These are phyloP conservation scores for Prochilodus magdalenae DNA, from an alignment of 2,113 vertebrate species.

Conservation along the genomic window DNA sequence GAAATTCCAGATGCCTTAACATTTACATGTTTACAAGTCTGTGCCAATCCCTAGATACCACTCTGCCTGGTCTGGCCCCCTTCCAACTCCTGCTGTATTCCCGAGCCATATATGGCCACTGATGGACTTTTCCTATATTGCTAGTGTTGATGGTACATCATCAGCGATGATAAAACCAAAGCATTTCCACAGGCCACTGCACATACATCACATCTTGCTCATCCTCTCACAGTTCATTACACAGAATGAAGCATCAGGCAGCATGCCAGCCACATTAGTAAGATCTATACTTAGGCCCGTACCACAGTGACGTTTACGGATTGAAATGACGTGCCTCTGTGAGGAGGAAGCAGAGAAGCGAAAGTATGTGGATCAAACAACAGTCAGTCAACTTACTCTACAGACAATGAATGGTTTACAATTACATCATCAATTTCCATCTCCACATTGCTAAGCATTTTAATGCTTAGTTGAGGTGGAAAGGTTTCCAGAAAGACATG, in stretches of 20 bases:
- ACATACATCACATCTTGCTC: slow-evolving; percentile 5
- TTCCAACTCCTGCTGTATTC: slow-evolving; percentile 7
- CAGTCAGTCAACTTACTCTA: not conserved
- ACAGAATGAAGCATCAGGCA: not conserved
- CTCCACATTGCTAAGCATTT: not conserved
- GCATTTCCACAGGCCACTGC: not conserved
- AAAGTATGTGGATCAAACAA: not conserved
- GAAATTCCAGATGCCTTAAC: slow-evolving; percentile 15
- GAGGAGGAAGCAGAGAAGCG: not conserved
- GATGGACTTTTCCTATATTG: not conserved
- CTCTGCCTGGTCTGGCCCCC: not conserved
- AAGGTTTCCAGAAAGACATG: no score
- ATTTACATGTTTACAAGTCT: slow-evolving; percentile 18
- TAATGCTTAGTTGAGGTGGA: not conserved
- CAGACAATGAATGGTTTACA: not conserved
- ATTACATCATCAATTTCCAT: not conserved
- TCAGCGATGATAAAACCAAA: slow-evolving; percentile 1
- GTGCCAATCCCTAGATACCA: not conserved
- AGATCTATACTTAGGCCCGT: slow-evolving; percentile 8
- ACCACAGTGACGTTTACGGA: not conserved
- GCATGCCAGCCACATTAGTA: slow-evolving; percentile 27
- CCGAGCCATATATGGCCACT: slow-evolving; percentile 36
- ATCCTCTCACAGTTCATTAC: not conserved
- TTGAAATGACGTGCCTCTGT: not conserved
- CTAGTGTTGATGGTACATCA: not conserved